A percentile compares a stretch with the other conserved stretches of the same genome.
phyloP scores from a whole-genome alignment of 2,113 vertebrate species.

The Larimichthys crocea region DNA sequence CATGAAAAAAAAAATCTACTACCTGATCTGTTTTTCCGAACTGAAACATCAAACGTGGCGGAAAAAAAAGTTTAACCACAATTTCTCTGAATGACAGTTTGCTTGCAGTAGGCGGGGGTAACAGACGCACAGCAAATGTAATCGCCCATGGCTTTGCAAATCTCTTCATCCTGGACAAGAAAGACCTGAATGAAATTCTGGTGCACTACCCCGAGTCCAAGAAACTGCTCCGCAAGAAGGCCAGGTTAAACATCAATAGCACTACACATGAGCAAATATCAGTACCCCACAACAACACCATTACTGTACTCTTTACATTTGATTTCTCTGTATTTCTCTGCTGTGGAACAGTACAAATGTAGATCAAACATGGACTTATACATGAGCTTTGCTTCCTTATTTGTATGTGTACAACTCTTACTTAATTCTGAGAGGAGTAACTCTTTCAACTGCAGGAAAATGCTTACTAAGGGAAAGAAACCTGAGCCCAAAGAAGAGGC shows the following conservation, averaged over 20 bases:
- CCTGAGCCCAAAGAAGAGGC: slow-evolving; percentile 80
- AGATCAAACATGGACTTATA: background rate
- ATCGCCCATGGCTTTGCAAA: slow-evolving; percentile 95
- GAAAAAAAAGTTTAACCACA: background rate
- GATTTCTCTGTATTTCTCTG: background rate
- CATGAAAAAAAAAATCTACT: background rate
- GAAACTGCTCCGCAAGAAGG: slow-evolving; percentile 95
- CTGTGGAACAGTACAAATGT: background rate
- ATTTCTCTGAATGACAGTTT: slow-evolving; percentile 82
- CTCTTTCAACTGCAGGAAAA: slow-evolving; percentile 85
- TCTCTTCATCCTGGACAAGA: slow-evolving; percentile 98
- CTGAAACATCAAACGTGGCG: background rate
- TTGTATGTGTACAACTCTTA: background rate
- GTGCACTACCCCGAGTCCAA: slow-evolving; percentile 97
- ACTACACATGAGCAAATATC: background rate
- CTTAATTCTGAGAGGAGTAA: background rate
- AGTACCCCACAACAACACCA: background rate
- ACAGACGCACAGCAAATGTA: slow-evolving; percentile 95
- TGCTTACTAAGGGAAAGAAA: slow-evolving; percentile 90
- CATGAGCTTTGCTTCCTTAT: background rate
- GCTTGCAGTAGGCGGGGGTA: slow-evolving; percentile 92
- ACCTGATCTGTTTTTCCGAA: background rate
- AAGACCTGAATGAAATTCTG: slow-evolving; percentile 94
- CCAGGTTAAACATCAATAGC: slow-evolving; percentile 83
- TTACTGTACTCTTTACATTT: background rate